Evolutionary conservation across 2,888 invertebrate genomes (phyloP), one percentile per base, ranked within the genome.

Genomic region (Tenthredo amoena): DNA sequence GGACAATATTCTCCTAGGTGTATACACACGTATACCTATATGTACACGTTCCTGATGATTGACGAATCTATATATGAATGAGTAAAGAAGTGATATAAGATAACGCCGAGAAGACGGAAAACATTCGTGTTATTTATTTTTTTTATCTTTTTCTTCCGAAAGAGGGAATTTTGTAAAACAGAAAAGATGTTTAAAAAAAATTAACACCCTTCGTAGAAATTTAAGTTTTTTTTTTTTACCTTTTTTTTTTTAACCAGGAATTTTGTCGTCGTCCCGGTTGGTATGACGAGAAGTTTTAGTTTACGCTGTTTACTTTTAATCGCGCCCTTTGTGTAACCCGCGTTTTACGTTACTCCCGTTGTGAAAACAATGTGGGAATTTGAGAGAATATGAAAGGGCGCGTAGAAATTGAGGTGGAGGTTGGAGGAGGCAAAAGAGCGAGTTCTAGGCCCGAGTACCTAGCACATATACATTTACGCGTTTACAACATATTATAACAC

Each of bases 321-420:
- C 81, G 62, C 43, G 74, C 74, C 47, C 74, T 74, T 74, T 74
- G 74, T 62, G 81, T 18, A 50, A 77, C 77, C 43, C 68, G 31
- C 34, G 68, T 31, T 68, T 68, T 68, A 68, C 68, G 68, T 68
- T 68, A 74, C 43, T 74, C 76, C 3, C 77, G 77, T 77, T 77
- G 55, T 77, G 77, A 77, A 77, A 77, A 77, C 77, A 77, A 77
- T 50, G 50, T 77, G 77, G 68, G 55, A 77, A 77, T 55, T 77
- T 77, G 26, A 47, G 77, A 77, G 47, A 77, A 77, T 77, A 50
- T 77, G 77, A 77, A 77, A 26, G 50, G 31, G 50, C 2, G n/a
- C n/a, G 68, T 68, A 68, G 15, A 72, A 40, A 40, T 40, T 40
- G 72, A 40, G 37, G 55, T 12, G 50, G 77, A 2, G 21, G 21